Evolutionary conservation across 2,888 invertebrate genomes (phyloP), one percentile per base, ranked within the genome.

Genomic region (Diarsia rubi): DNA sequence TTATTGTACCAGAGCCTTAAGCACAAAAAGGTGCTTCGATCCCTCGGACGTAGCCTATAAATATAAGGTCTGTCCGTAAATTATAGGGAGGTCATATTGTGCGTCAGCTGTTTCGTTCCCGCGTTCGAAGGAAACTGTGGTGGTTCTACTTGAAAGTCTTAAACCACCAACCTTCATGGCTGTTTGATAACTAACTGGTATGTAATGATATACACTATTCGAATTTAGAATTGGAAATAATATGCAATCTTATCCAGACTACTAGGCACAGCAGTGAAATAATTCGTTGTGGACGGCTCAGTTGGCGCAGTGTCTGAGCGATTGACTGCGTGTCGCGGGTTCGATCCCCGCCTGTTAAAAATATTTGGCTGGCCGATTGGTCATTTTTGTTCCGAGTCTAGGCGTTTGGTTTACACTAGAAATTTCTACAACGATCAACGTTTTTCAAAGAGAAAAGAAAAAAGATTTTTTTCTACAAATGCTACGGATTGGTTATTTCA

Each of bases 31-130:
- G 9, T 49, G 21, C 42, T 19, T 24, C 19, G 37, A 21, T 21
- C n/a, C 14, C 31, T 49, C 19, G 12, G 14, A 60, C 45, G 31
- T 31, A 52, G n/a, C 60, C 42, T 24, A 24, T 37, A 73, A 52
- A 70, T 47, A 63, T 47, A 64, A 21, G 47, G 52, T 12, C 49
- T 31, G 65, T 31, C 24, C 16, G 47, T 54, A 59, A 68, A 60
- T 47, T 45, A 44, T 44, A 49, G 42, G 31, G 49, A 64, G 45
- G 59, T 59, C 62, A 42, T 31, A 65, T 31, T 47, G 24, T 73
- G 31, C 52, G 54, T 75, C 82, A 81, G 76, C 81, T 75, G 79
- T 66, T 66, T 14, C 19, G 57, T 63, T 81, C 69, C 69, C 75
- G 81, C 69, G 65, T 42, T 42, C 1, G n/a, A n/a, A 8, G 14